Base-by-base conservation (phyloP, 2,888 invertebrate genomes). In the Alloscopus bannaensis region DNA sequence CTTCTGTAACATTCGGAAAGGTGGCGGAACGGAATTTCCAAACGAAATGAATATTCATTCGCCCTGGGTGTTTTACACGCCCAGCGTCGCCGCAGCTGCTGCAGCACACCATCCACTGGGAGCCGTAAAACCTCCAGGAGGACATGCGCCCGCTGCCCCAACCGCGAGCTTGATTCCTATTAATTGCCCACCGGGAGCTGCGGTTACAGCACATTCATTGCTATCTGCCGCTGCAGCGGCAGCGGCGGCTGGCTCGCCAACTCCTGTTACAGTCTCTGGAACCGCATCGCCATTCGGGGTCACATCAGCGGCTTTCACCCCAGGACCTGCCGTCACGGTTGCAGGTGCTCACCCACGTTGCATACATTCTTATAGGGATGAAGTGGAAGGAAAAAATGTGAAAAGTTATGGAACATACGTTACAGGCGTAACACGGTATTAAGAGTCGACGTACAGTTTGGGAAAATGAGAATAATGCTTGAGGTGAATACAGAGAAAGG, bases 41-140 rank as follows among this genome's bases (percentile, higher is more conserved):
- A n/a, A 22, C n/a, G 11, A 36, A 42, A 80, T 80, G 80, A 83
- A 81, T 68, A 85, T 85, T 81, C 85, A 85, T 68, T 81, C 85
- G 24, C 85, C 85, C 11, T 85, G 85, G 85, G 80, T 85, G 55
- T 85, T 85, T 72, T 85, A 83, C 59, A 82, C 85, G 3, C 82
- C 84, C 40, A 78, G 82, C 8, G 65, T 84, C 4, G 80, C 80
- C 13, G 80, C 80, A 4, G 80, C 80, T 16, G 80, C 80, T 11
- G 80, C 80, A 20, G 78, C 65, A 2, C 76, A 76, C 62, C 76
- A 68, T 18, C 76, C 68, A 1, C 26, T 75, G 11, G 62, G 64
- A 1, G 68, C 31, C 3, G 69, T 77, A 18, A 70, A 70, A 28
- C 31, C 70, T 28, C 52, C 77, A 20, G 69, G 57, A 52, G 24